Conservation (phyloP, 2,113 vertebrate genomes). For the Caranx melampygus region DNA sequence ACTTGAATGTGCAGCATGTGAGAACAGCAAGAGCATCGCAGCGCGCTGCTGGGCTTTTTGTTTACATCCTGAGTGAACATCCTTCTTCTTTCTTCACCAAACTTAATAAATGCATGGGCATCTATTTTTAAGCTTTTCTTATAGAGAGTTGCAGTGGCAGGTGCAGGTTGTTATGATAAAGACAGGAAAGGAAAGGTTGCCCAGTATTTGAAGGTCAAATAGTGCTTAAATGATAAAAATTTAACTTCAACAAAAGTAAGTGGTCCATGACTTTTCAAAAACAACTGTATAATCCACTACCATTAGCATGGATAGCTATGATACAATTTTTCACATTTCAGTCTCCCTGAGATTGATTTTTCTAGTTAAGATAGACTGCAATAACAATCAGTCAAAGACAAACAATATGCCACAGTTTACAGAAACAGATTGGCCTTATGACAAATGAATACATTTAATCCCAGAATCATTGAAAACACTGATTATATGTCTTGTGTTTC, state of each 20-base stretch:
- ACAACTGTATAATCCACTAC: too few relatives aligned
- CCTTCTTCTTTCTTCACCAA: slow-evolving; percentile 44
- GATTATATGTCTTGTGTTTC: too few relatives aligned
- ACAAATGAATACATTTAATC: not conserved
- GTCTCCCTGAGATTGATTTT: not conserved
- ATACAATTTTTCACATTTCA: too few relatives aligned
- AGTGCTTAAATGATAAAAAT: too few relatives aligned
- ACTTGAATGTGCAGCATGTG: slow-evolving; percentile 47
- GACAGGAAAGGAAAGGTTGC: not conserved
- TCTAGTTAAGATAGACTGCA: not conserved
- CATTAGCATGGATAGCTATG: too few relatives aligned
- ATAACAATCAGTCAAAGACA: not conserved
- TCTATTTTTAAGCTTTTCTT: slow-evolving; percentile 31
- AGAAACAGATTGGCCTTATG: not conserved
- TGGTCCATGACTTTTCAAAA: too few relatives aligned
- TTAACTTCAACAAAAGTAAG: too few relatives aligned
- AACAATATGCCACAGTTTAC: not conserved
- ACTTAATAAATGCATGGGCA: slow-evolving; percentile 6
- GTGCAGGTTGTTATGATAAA: not conserved
- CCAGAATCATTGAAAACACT: not conserved
- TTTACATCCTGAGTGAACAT: slow-evolving; percentile 48
- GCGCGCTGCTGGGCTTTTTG: slow-evolving; percentile 18
- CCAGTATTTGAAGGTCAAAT: not conserved
- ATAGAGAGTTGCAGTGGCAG: slow-evolving; percentile 1
- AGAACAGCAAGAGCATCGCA: slow-evolving; percentile 23